Conservation (phyloP, 2,888 invertebrate genomes). For the Hyles lineata region DNA sequence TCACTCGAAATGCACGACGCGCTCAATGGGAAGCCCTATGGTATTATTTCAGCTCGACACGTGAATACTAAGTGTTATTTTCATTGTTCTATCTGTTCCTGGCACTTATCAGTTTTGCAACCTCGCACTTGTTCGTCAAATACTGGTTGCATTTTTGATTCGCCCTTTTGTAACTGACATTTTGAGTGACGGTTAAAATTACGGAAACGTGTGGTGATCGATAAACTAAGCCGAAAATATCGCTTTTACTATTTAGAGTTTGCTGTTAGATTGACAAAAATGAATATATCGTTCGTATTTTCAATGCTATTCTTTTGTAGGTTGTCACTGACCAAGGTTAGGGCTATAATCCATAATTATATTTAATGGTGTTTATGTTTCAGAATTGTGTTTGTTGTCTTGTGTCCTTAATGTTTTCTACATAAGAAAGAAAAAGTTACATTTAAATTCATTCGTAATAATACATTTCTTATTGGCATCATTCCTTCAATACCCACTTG, state of each 20-base stretch:
- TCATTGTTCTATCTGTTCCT: conserved; percentile 59
- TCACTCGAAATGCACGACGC: conserved; percentile 63
- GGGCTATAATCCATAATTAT: too few relatives aligned
- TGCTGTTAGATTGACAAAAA: neutral
- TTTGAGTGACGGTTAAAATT: conserved; percentile 5
- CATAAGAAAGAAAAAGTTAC: too few relatives aligned
- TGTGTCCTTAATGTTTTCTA: too few relatives aligned
- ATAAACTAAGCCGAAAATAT: neutral
- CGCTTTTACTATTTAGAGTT: neutral
- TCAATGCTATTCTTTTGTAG: too few relatives aligned
- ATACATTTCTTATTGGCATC: too few relatives aligned
- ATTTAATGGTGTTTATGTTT: too few relatives aligned
- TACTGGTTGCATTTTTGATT: conserved; percentile 12
- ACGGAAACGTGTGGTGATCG: neutral
- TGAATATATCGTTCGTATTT: too few relatives aligned
- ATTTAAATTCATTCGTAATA: too few relatives aligned
- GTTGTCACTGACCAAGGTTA: too few relatives aligned
- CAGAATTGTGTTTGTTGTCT: too few relatives aligned
- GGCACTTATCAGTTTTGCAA: conserved; percentile 51
- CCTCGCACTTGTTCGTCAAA: conserved; percentile 35
- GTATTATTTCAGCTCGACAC: conserved; percentile 72
- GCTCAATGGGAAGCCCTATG: conserved; percentile 59
- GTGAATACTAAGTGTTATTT: conserved; percentile 74
- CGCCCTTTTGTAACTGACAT: neutral
- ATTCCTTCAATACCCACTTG: too few relatives aligned